Base-by-base conservation (phyloP, 2,888 invertebrate species). In the Endotricha flammealis region DNA sequence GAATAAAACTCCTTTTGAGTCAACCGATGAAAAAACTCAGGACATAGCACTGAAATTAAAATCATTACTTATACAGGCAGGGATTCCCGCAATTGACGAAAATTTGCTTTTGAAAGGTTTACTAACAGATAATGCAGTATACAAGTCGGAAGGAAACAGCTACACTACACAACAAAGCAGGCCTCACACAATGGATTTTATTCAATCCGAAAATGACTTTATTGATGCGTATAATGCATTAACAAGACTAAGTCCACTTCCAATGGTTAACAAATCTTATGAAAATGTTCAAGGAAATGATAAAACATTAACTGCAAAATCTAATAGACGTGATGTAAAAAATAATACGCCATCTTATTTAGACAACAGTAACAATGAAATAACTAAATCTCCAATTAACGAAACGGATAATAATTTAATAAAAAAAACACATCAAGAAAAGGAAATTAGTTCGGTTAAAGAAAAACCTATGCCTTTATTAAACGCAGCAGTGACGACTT, bases 221-320 rank as follows among this genome's bases (percentile, higher is more conserved):
- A 85, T 86, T 29, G 75, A 81, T 46, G 87, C 86, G 12, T 86
- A 86, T 41, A 86, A 86, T 55, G 83, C 83, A 29, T 55, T 86
- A 41, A 77, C 87, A 13, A 61, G 76, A 39, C 59, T 67, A 28
- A 83, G 80, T 46, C 86, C 86, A 29, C 54, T 86, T 32, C 82
- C 82, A n/a, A 76, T 67, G 49, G 52, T 78, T 0, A 29, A 20
- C n/a, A 29, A 29, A 22, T 7, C 9, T 10, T 11, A 6, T 7
- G 9, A 4, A 6, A n/a, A n/a, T n/a, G 10, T 3, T 29, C 12
- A 20, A 36, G 27, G 12, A 23, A 14, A 16, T n/a, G 11, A 34
- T 6, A 13, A 30, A 31, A 20, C 10, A 16, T 22, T 28, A 13
- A n/a, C 23, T 5, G 20, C 29, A 13, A 24, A 33, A n/a, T 7